Conservation (phyloP, 2,797 vertebrate species). For the Hephaestus fuliginosus region DNA sequence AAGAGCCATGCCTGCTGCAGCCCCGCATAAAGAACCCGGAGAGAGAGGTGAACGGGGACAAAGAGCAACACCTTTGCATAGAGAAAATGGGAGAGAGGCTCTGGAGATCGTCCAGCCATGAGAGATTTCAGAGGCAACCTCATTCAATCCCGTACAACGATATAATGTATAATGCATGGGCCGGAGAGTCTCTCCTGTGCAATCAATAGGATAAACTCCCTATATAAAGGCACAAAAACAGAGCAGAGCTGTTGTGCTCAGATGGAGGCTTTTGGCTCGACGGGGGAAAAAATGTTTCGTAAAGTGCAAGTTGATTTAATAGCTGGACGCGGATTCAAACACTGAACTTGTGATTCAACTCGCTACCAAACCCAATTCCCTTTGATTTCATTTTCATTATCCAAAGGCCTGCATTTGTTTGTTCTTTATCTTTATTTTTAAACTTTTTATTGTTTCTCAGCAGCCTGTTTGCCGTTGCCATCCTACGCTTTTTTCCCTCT, state of each 20-base stretch:
- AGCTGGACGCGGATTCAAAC: constrained; percentile 26
- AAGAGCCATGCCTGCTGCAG: constrained; percentile 37
- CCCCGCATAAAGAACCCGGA: constrained; percentile 39
- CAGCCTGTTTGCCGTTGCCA: constrained; percentile 18
- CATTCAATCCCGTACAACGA: neutral
- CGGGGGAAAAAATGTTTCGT: constrained; percentile 10
- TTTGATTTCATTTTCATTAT: constrained; percentile 25
- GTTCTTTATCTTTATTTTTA: constrained; percentile 27
- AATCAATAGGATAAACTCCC: constrained; percentile 38
- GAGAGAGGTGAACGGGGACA: constrained; percentile 42
- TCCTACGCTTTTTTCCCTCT: constrained; percentile 14
- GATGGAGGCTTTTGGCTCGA: constrained; percentile 5
- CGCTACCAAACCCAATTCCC: neutral
- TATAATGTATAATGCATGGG: constrained; percentile 47
- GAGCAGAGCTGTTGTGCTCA: neutral
- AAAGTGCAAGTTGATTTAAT: constrained; percentile 34
- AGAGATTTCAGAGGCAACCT: constrained; percentile 37
- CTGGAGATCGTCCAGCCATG: constrained; percentile 31
- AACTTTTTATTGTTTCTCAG: constrained; percentile 33
- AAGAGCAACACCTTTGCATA: constrained; percentile 46
- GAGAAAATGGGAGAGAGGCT: constrained; percentile 44
- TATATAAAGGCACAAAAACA: neutral
- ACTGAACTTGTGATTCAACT: constrained; percentile 25
- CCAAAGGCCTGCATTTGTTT: constrained; percentile 22
- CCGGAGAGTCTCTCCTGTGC: constrained; percentile 22